Percentiles rank a stretch among this genome's conserved stretches.
These are phyloP conservation scores for Falco novaeseelandiae DNA, from an alignment of 2,797 vertebrate species.

Conservation along the genomic window DNA sequence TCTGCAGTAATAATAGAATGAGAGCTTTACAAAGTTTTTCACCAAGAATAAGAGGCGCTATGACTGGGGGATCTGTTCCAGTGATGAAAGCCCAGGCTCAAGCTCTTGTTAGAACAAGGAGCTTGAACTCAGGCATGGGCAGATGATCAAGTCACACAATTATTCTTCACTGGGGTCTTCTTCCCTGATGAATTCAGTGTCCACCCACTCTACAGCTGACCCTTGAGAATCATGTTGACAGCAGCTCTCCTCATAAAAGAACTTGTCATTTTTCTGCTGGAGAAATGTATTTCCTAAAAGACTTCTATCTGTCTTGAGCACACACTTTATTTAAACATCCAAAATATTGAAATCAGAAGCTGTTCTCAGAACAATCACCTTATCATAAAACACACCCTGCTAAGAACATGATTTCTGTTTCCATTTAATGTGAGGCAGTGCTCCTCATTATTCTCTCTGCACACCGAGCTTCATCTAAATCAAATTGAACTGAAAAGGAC, in stretches of 20 bases:
- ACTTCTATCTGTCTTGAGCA: slow-evolving; percentile 9
- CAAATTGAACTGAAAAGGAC: slow-evolving; percentile 65
- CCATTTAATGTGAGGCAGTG: slow-evolving; percentile 43
- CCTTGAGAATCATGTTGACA: background rate
- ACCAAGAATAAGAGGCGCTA: background rate
- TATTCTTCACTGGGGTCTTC: background rate
- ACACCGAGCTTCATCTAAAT: slow-evolving; percentile 53
- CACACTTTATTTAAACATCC: slow-evolving; percentile 40
- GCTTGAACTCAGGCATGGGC: background rate
- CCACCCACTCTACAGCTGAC: background rate
- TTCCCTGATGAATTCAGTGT: background rate
- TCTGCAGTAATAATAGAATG: background rate
- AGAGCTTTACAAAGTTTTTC: background rate
- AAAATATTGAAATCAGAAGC: slow-evolving; percentile 63
- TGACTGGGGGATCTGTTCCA: background rate
- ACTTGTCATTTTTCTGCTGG: background rate
- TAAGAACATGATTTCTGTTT: slow-evolving; percentile 63
- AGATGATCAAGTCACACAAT: background rate
- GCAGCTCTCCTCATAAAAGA: background rate
- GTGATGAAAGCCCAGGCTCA: background rate
- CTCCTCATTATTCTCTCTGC: slow-evolving; percentile 52
- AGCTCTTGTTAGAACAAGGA: background rate
- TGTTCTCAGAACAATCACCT: slow-evolving; percentile 13
- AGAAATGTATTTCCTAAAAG: background rate
- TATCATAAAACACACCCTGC: slow-evolving; percentile 56